Conservation (phyloP, 2,113 vertebrate genomes). For the Mastomys coucha region DNA sequence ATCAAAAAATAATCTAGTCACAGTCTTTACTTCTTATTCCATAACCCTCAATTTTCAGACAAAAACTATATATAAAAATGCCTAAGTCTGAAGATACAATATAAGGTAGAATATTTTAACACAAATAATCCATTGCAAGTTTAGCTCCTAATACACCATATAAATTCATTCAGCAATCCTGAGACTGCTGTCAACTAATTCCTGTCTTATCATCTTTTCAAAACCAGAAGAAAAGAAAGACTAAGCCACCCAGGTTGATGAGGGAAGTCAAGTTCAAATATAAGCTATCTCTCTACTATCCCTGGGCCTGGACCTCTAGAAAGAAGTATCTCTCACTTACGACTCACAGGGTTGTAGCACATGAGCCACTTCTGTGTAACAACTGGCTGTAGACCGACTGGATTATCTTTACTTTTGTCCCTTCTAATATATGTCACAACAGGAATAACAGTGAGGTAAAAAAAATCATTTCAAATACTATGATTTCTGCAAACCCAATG, state of each 20-base stretch:
- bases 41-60: not conserved
- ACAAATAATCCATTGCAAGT: not conserved
- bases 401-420: not conserved
- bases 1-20: not conserved
- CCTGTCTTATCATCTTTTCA: not conserved
- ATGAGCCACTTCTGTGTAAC: not conserved
- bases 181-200: not conserved
- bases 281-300: not conserved
- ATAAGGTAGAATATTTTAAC: not conserved
- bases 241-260: not conserved
- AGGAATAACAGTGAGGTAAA: not conserved
- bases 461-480: not conserved
- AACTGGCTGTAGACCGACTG: not conserved
- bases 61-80: constrained; percentile 26
- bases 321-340: not conserved
- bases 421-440: not conserved
- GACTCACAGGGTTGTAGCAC: not conserved
- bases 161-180: not conserved
- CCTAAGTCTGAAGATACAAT: not conserved
- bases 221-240: not conserved
- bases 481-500: constrained; percentile 8
- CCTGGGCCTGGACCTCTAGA: not conserved
- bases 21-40: not conserved
- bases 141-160: not conserved
- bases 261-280: not conserved